Evolutionary conservation across 2,113 vertebrate species (phyloP).

Genomic region (Mesembrinibis cayennensis): DNA sequence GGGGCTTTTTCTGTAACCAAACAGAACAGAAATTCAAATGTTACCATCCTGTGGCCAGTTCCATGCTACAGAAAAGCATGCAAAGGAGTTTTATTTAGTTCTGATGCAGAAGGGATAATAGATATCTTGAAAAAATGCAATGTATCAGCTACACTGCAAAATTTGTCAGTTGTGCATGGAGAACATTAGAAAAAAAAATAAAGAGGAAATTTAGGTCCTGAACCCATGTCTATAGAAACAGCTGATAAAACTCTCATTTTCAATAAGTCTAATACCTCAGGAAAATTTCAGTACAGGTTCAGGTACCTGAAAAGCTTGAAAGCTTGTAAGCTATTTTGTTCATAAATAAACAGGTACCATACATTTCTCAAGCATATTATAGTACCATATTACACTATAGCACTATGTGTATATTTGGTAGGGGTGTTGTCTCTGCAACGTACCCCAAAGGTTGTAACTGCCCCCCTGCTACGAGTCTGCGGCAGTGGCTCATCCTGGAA

Average conservation of each 20-base stretch:
- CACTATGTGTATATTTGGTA: background rate
- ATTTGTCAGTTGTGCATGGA: background rate
- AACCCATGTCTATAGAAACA: background rate
- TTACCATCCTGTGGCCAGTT: background rate
- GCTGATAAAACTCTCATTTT: background rate
- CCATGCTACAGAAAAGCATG: background rate
- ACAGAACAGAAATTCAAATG: background rate
- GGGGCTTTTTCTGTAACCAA: background rate
- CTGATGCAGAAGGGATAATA: background rate
- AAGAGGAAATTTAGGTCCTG: background rate
- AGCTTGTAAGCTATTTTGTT: background rate
- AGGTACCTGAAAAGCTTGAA: background rate
- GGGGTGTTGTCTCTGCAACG: rapidly evolving
- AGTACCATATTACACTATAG: rapidly evolving
- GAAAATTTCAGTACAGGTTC: background rate
- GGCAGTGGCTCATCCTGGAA: rapidly evolving
- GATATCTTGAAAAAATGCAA: background rate
- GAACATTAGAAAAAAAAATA: background rate
- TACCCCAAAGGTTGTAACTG: background rate
- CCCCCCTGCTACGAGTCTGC: background rate
- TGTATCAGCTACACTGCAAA: background rate
- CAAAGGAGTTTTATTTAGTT: background rate
- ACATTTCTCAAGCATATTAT: background rate
- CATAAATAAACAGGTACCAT: background rate
- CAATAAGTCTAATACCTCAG: background rate